Conservation (phyloP, 2,113 vertebrate species). For the Sinosuthora webbiana region DNA sequence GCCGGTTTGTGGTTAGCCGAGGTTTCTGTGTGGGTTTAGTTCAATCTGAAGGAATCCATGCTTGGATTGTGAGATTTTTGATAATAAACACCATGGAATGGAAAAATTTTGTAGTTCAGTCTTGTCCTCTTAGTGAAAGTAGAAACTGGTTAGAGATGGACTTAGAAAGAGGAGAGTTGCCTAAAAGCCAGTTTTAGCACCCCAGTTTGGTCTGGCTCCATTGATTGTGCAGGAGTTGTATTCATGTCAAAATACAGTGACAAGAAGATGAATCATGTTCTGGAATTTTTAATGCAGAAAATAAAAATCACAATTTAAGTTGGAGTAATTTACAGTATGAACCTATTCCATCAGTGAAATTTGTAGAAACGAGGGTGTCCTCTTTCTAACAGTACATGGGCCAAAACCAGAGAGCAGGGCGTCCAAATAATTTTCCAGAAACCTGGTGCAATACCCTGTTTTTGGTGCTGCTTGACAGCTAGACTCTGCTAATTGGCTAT, state of each 20-base stretch:
- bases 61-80: neutral
- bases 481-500: neutral
- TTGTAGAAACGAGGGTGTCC: neutral
- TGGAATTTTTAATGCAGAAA: slow-evolving; percentile 4
- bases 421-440: neutral
- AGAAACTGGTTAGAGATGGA: neutral
- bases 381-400: neutral
- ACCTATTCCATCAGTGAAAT: neutral
- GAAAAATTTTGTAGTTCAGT: neutral
- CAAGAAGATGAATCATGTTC: neutral
- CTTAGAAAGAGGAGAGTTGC: neutral
- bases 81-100: neutral
- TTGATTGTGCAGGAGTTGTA: neutral
- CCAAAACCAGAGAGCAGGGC: neutral
- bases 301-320: neutral
- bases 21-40: neutral
- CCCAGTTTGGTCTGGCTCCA: neutral
- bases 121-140: neutral
- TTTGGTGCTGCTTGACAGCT: neutral
- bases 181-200: neutral
- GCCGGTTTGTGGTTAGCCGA: neutral
- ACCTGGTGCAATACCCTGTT: neutral
- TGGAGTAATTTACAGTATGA: neutral
- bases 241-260: neutral
- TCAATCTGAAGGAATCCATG: neutral